Percentiles rank a stretch among this genome's conserved stretches.
Evolutionary conservation across 2,113 vertebrate genomes (phyloP).

Genomic region (Passer montanus): DNA sequence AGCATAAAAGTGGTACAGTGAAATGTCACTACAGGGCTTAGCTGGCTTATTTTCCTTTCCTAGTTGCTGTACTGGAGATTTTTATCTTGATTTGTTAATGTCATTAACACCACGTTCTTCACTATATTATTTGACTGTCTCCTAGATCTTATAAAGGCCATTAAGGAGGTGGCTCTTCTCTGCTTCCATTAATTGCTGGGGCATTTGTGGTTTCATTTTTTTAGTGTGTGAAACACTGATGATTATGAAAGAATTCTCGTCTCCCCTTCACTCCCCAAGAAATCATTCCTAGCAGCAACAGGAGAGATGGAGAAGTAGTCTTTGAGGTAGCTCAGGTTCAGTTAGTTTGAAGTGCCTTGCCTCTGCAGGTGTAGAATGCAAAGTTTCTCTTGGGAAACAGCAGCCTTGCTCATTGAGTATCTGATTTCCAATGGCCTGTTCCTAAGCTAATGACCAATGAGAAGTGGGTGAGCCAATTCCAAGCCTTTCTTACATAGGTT

Average conservation of each 20-base stretch:
- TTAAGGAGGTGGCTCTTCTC: neutral
- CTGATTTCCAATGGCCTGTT: neutral
- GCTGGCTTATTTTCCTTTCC: neutral
- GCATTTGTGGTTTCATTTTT: neutral
- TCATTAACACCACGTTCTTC: neutral
- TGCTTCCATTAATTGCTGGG: neutral
- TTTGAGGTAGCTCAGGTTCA: neutral
- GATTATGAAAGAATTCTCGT: neutral
- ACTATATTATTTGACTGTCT: neutral
- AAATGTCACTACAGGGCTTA: neutral
- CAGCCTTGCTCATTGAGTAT: neutral
- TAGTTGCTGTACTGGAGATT: neutral
- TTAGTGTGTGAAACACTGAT: neutral
- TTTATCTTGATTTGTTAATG: neutral
- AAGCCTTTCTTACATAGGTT: neutral
- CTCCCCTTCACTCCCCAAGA: neutral
- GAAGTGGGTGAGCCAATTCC: neutral
- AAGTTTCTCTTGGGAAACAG: neutral
- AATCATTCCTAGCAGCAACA: neutral
- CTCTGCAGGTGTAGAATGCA: neutral
- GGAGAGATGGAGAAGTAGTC: neutral
- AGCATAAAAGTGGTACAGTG: neutral
- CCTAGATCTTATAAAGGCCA: neutral
- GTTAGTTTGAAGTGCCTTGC: neutral
- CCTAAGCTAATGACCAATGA: neutral